Conservation (phyloP, 2,113 vertebrate species). For the Lampris megalopsis region DNA sequence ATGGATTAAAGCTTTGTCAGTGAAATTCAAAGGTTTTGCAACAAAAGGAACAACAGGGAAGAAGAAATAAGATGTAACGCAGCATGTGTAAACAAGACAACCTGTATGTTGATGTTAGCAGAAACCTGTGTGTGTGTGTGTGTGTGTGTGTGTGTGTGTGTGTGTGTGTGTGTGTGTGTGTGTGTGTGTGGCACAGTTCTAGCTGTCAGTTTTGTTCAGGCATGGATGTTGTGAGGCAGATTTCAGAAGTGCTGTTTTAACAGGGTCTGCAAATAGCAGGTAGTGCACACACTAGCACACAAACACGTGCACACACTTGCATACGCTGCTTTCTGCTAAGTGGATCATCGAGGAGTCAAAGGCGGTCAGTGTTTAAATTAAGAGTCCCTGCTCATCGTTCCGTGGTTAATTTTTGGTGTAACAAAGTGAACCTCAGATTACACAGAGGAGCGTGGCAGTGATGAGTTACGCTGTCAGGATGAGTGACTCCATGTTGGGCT, state of each 20-base stretch:
- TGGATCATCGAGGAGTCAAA: slow-evolving; percentile 62
- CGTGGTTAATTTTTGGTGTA: slow-evolving; percentile 36
- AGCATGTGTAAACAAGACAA: neutral
- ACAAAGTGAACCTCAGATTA: slow-evolving; percentile 11
- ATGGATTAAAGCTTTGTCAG: slow-evolving; percentile 13
- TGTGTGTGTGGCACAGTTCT: neutral
- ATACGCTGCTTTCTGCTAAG: slow-evolving; percentile 25
- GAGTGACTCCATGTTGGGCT: slow-evolving; percentile 35
- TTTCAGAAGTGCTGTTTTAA: neutral
- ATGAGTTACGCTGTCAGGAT: slow-evolving; percentile 32
- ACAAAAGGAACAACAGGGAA: neutral
- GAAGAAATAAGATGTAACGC: neutral
- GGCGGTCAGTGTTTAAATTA: slow-evolving; percentile 54
- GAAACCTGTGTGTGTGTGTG: slow-evolving; percentile 6
- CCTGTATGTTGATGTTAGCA: neutral
- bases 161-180: neutral
- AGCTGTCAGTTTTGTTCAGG: neutral
- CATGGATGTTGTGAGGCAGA: neutral
- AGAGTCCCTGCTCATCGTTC: slow-evolving; percentile 31
- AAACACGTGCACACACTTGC: slow-evolving; percentile 27
- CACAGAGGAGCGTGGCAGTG: slow-evolving; percentile 13
- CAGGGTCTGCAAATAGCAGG: neutral
- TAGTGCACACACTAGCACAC: slow-evolving; percentile 1
- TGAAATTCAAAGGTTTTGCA: slow-evolving; percentile 21
- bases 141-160: slow-evolving; percentile 7